Conservation (phyloP, 2,797 vertebrate genomes). For the Myotis pilosus region DNA sequence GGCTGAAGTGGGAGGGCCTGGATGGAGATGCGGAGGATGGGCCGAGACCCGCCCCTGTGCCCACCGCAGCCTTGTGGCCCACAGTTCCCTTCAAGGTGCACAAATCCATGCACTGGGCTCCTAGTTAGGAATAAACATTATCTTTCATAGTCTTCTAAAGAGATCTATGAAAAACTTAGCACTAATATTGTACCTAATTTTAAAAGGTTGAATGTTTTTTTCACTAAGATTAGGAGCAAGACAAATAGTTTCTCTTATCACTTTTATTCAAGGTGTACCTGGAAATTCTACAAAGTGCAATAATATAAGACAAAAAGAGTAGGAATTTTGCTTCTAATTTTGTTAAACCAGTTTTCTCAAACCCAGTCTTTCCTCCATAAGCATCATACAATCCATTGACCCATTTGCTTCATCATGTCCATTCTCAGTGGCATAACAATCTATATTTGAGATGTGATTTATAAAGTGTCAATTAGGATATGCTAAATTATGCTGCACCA, state of each 20-base stretch:
- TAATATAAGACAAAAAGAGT: not conserved
- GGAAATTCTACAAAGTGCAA: not conserved
- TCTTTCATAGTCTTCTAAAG: not conserved
- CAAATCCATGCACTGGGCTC: too few relatives aligned
- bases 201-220: not conserved
- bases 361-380: not conserved
- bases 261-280: not conserved
- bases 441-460: not conserved
- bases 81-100: too few relatives aligned
- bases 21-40: too few relatives aligned
- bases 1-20: too few relatives aligned
- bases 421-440: not conserved
- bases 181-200: not conserved
- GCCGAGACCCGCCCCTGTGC: too few relatives aligned
- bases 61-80: too few relatives aligned
- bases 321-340: not conserved
- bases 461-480: not conserved
- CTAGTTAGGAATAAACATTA: not conserved
- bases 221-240: not conserved
- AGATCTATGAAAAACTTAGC: not conserved
- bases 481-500: not conserved
- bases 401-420: not conserved
- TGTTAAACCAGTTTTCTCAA: not conserved
- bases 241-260: not conserved
- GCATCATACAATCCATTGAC: not conserved